A percentile compares a stretch with the other conserved stretches of the same genome.
Conservation (phyloP, 92 coral and sea anemone genomes). For the Ricordea florida region DNA sequence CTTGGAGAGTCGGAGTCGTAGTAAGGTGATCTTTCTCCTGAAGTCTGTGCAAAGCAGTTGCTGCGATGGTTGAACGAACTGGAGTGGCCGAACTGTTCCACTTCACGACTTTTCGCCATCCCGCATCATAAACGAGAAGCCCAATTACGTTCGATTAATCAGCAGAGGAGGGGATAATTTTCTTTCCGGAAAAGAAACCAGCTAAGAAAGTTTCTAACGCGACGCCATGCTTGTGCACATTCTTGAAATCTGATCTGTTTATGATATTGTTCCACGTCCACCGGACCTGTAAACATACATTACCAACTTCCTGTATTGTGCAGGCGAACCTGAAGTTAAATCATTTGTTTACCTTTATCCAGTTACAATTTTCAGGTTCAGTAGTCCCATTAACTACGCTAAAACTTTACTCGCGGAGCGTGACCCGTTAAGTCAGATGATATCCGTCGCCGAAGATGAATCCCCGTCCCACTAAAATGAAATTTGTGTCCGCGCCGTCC, state of each 20-base stretch:
- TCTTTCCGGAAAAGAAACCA: conserved; percentile 4
- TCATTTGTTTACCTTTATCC: conserved; percentile 21
- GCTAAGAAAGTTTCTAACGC: conserved; percentile 2
- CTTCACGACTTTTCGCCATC: conserved; percentile 47
- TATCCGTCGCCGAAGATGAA: too few relatives aligned
- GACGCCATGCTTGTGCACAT: too few relatives aligned
- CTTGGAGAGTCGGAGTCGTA: conserved; percentile 74
- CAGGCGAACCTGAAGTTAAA: conserved; percentile 19
- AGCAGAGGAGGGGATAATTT: not conserved
- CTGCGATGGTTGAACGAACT: not conserved
- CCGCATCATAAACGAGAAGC: conserved; percentile 14
- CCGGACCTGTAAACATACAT: too few relatives aligned
- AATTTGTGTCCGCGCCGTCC: too few relatives aligned
- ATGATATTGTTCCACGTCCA: too few relatives aligned
- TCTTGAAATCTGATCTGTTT: conserved; percentile 10
- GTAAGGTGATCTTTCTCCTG: conserved; percentile 38
- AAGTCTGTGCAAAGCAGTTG: not conserved
- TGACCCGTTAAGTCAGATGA: too few relatives aligned
- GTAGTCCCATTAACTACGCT: not conserved
- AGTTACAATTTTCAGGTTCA: conserved; percentile 15
- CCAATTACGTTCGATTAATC: conserved; percentile 31
- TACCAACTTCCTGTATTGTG: not conserved
- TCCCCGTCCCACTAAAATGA: too few relatives aligned
- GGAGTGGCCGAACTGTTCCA: not conserved
- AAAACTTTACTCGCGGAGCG: conserved; percentile 7